A percentile compares a stretch with the other conserved stretches of the same genome.
These are phyloP conservation scores for Melipona quadrifasciata DNA, from an alignment of 1,140 invertebrate genomes.

Conservation along the genomic window DNA sequence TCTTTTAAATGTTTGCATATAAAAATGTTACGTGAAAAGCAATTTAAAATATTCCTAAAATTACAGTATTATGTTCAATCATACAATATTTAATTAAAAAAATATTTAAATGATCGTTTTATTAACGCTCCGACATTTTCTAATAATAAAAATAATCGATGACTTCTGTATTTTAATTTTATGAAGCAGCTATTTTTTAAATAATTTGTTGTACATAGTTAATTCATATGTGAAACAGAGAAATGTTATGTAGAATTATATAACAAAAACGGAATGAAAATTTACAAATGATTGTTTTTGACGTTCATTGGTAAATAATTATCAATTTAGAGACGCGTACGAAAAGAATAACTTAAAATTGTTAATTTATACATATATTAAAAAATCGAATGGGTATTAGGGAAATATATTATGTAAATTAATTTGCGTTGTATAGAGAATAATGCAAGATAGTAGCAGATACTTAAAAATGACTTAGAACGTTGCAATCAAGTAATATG, in stretches of 20 bases:
- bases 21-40: not conserved
- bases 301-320: not conserved
- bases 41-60: not conserved
- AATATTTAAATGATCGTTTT: constrained; percentile 11
- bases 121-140: constrained; percentile 28
- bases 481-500: constrained; percentile 27
- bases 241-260: not conserved
- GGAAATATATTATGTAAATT: constrained; percentile 23
- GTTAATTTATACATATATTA: constrained; percentile 27
- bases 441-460: constrained; percentile 7
- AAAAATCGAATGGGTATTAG: constrained; percentile 6
- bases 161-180: not conserved
- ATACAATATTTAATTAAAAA: not conserved
- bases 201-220: constrained; percentile 13
- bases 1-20: not conserved
- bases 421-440: constrained; percentile 47
- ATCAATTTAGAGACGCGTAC: not conserved
- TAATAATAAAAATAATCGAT: not conserved
- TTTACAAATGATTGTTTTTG: constrained; percentile 25
- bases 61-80: constrained; percentile 29
- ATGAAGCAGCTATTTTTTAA: constrained; percentile 14
- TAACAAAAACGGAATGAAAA: not conserved
- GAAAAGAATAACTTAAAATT: constrained; percentile 12
- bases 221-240: not conserved
- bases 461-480: constrained; percentile 35